phyloP scores from a whole-genome alignment of 1,140 invertebrate species.

The Dendrolimus punctatus region DNA sequence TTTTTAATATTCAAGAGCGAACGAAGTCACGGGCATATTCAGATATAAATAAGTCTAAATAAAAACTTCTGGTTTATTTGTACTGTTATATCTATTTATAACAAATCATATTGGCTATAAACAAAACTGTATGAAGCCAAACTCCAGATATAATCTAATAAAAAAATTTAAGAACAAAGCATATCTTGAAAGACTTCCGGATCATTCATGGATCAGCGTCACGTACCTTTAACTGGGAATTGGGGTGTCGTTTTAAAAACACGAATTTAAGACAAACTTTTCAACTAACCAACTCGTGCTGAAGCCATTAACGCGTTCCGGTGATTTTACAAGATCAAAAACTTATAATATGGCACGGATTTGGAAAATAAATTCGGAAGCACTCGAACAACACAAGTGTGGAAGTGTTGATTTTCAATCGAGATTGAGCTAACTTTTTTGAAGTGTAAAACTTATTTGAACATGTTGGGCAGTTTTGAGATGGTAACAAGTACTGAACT shows the following conservation, averaged over 20 bases:
- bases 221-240: slow-evolving; percentile 9
- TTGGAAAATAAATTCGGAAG: too few relatives aligned
- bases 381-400: too few relatives aligned
- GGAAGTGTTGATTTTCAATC: too few relatives aligned
- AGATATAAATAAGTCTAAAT: background rate
- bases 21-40: too few relatives aligned
- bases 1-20: too few relatives aligned
- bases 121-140: background rate
- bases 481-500: too few relatives aligned
- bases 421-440: too few relatives aligned
- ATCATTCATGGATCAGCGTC: background rate
- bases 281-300: slow-evolving; percentile 20
- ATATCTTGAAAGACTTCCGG: background rate
- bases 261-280: slow-evolving; percentile 18
- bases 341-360: slow-evolving; percentile 6
- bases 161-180: too few relatives aligned
- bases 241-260: slow-evolving; percentile 15
- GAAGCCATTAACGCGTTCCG: slow-evolving; percentile 16
- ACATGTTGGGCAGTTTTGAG: too few relatives aligned
- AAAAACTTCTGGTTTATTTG: background rate
- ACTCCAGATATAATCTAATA: slow-evolving; percentile 1
- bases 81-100: too few relatives aligned
- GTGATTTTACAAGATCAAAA: slow-evolving; percentile 18
- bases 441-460: too few relatives aligned
- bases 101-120: too few relatives aligned